Evolutionary conservation across 2,113 vertebrate species (phyloP), one percentile per base, ranked within the genome.

Genomic region (Prionailurus viverrinus): DNA sequence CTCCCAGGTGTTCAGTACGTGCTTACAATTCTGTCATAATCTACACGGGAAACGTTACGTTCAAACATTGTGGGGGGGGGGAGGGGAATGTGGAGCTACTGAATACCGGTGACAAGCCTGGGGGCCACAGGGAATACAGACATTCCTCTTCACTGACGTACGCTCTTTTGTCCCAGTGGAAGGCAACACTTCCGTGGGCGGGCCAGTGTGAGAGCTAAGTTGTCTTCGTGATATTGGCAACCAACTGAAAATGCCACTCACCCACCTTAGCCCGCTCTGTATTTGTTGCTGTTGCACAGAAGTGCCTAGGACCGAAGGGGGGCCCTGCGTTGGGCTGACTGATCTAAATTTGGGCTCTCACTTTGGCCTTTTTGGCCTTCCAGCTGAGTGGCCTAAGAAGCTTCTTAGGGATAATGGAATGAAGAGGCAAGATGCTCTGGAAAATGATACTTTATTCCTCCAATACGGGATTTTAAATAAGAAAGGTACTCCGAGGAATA

Each of bases 1-100:
- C 4, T 66, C 14, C 16, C 10, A 11, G 0, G 1, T 96, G 29
- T 25, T 88, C 55, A 25, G 97, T 98, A 95, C 2, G 97, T 95
- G 48, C 33, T 69, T 66, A 31, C 1, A 33, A 33, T 23, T 27
- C 53, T 68, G 8, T 16, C 7, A n/a, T 8, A 51, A 1, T 5
- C 0, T 19, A 19, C 5, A 6, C 7, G 23, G 66, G 36, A 94
- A 71, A n/a, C 33, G 21, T 79, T 31, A 61, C 11, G 6, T 53
- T 91, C 18, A 63, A 89, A 55, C 41, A 19, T 6, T 10, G 1
- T 19, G 61, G 7, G 21, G 58, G 58, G 23, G 1, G 7, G 21
- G 58, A 21, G 23, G 1, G 9, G 69, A 69, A 90, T 45, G 33
- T 13, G 15, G 51, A 63, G 61, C 45, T 41, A 14, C 5, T 53